Evolutionary conservation across 2,113 vertebrate species (phyloP).

Genomic region (Tinamus guttatus): DNA sequence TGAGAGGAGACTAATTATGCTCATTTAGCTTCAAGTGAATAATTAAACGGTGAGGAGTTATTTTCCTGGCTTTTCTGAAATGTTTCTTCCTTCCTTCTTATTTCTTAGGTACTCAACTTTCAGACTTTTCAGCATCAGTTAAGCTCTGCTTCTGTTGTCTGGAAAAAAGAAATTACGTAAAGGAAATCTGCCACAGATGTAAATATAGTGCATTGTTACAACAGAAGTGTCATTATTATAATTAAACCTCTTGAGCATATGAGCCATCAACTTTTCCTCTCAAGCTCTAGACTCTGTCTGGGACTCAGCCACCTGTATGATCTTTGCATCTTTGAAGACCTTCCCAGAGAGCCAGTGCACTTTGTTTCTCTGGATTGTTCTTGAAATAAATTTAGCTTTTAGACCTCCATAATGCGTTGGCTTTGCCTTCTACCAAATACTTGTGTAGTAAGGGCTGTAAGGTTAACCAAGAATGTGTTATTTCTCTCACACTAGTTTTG

Average conservation of each 20-base stretch:
- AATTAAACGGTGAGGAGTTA: constrained; percentile 23
- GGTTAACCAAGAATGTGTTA: not conserved
- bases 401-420: not conserved
- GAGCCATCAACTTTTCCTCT: not conserved
- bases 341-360: not conserved
- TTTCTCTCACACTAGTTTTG: not conserved
- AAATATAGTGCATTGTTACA: not conserved
- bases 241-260: constrained; percentile 2
- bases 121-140: not conserved
- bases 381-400: not conserved
- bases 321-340: not conserved
- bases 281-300: not conserved
- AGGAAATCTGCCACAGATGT: not conserved
- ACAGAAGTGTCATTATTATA: not conserved
- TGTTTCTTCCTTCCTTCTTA: constrained; percentile 12
- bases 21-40: constrained; percentile 28
- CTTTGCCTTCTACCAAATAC: not conserved
- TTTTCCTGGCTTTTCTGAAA: constrained; percentile 11
- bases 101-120: not conserved
- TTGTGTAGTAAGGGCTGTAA: not conserved
- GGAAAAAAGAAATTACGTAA: constrained; percentile 14
- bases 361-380: constrained; percentile 8
- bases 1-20: constrained; percentile 30
- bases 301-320: not conserved
- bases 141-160: not conserved